Base-by-base conservation (phyloP, 2,797 vertebrate species). In the Selene dorsalis region DNA sequence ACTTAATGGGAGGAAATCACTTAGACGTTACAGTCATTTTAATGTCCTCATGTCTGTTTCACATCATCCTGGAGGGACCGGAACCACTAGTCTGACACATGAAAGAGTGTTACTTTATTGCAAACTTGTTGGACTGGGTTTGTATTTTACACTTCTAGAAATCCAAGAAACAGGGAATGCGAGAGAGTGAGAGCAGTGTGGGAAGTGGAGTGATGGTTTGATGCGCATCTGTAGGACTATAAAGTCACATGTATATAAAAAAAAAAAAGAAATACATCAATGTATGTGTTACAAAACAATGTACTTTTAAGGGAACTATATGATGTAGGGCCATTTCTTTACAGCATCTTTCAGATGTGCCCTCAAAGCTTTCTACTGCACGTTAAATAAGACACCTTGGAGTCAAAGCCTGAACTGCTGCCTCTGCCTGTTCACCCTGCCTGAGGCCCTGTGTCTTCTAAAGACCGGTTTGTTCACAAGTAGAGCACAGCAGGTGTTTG, bases 1-100 rank as follows among this genome's bases (percentile, higher is more conserved):
- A 93, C 88, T 88, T 94, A 94, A 94, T 94, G 92, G 93, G 91
- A 94, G 94, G 94, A 95, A 95, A 94, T 95, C 91, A 92, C 93
- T 93, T 93, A 84, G 93, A 94, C 90, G 85, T 94, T 93, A 91
- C 84, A 93, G 89, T 93, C 91, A 94, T 94, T 95, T 94, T 92
- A 93, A 95, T 94, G 93, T 93, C 91, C 88, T 90, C 88, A 88
- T 85, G 91, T 93, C 91, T 81, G 77, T 87, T 91, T 93, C 85
- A 91, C 92, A 94, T 93, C 91, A 93, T 86, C 83, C 80, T 68
- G 77, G 81, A 89, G 87, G 81, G 72, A 80, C 69, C 32, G 20
- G 55, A 86, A 74, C 83, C 66, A 68, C 63, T 48, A 4, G 59
- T 56, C 74, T 70, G 68, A 83, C 70, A 75, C 26, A 60, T 76